Base-by-base conservation (phyloP, 2,113 vertebrate species). In the Phalacrocorax brasilianus region DNA sequence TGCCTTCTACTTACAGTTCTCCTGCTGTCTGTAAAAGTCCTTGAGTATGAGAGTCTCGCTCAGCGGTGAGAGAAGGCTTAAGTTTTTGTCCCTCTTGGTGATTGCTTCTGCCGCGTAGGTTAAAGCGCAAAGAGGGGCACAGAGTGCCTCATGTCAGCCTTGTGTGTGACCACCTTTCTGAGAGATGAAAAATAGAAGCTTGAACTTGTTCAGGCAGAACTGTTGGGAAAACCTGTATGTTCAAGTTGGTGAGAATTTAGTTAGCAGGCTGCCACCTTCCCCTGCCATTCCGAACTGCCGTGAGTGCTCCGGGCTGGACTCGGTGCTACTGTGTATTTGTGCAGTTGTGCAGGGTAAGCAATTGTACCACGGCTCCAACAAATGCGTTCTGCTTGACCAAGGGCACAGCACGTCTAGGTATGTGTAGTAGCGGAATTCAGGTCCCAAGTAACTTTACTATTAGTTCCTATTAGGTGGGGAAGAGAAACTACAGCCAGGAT, bases 311-410 rank as follows among this genome's bases (percentile, higher is more conserved):
- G 65, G 62, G 32, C 47, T 67, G 35, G 58, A n/a, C 44, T 4
- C 0, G 1, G 23, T 44, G 47, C 56, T 66, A 15, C 32, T 4
- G 0, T 27, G 1, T 53, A 5, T 40, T 49, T 75, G 35, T 33
- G 38, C 56, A 44, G 14, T 44, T 44, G 15, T 12, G 18, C 61
- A 65, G 8, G 26, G 40, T 16, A 32, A 85, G 55, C 27, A 71
- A 35, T 11, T 23, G 17, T n/a, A 15, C 9, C 4, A 2, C 52
- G 75, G 55, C 35, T 53, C 55, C 66, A 53, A 8, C 5, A 3
- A 10, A 33, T 15, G 12, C 14, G 0, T 38, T 62, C 66, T 67
- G 42, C 38, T 53, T 63, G 35, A 30, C 71, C 10, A 19, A 50
- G 67, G 66, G 71, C 58, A 63, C 52, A 14, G 56, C 30, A 4